These are phyloP conservation scores for Scolopax rusticola DNA, from an alignment of 2,797 vertebrate genomes.

Conservation along the genomic window DNA sequence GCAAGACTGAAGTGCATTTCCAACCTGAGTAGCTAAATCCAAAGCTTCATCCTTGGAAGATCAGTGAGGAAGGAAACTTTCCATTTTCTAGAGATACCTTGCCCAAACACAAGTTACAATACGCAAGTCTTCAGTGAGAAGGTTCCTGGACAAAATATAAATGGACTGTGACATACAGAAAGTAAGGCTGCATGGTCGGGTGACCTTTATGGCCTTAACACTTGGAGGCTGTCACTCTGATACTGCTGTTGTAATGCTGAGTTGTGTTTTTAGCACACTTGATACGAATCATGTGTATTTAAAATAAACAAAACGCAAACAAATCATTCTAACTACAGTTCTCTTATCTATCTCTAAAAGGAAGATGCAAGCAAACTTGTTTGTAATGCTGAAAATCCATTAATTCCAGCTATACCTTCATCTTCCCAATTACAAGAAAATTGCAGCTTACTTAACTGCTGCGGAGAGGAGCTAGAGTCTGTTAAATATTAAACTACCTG, in stretches of 20 bases:
- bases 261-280: background rate
- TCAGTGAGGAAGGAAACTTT: background rate
- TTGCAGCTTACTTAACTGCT: background rate
- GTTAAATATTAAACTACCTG: conserved; percentile 6
- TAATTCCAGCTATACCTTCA: background rate
- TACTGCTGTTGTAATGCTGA: background rate
- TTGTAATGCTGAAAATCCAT: background rate
- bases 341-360: background rate
- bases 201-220: background rate
- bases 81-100: background rate
- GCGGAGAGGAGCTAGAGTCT: background rate
- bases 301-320: background rate
- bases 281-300: background rate
- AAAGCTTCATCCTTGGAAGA: background rate
- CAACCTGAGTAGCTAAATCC: background rate
- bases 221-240: background rate
- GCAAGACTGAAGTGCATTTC: background rate
- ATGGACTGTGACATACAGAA: background rate
- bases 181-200: background rate
- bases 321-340: background rate
- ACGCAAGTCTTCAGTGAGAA: background rate
- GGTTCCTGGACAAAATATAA: background rate
- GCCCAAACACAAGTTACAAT: background rate
- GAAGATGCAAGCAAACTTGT: background rate
- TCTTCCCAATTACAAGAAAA: background rate